These are phyloP conservation scores for Dicerorhinus sumatrensis DNA, from an alignment of 2,113 vertebrate genomes.

Conservation along the genomic window DNA sequence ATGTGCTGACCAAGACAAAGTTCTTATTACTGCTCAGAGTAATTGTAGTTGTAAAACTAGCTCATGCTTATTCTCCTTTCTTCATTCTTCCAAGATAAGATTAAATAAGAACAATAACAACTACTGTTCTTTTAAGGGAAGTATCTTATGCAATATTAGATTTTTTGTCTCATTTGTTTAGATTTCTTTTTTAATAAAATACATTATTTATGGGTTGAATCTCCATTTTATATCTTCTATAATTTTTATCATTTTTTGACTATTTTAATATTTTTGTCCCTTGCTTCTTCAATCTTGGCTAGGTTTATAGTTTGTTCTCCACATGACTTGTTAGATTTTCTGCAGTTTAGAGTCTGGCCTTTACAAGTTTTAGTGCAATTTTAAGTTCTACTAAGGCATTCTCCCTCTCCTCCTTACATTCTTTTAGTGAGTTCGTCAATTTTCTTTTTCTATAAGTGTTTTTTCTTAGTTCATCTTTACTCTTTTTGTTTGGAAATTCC, in stretches of 20 bases:
- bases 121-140: neutral
- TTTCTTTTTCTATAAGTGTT: neutral
- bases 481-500: neutral
- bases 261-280: neutral
- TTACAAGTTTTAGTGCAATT: neutral
- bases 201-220: conserved; percentile 36
- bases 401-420: neutral
- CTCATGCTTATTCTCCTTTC: neutral
- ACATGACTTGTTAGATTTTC: neutral
- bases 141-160: neutral
- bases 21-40: neutral
- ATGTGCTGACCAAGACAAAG: neutral
- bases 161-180: conserved; percentile 30
- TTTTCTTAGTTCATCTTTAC: conserved; percentile 1
- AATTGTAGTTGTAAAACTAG: neutral
- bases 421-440: neutral
- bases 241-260: neutral
- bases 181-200: conserved; percentile 33
- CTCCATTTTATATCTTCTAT: neutral
- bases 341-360: neutral
- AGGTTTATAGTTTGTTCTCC: conserved; percentile 12
- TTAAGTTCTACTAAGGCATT: neutral
- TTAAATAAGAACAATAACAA: neutral
- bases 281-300: neutral
- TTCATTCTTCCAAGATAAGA: neutral